phyloP scores from a whole-genome alignment of 2,797 vertebrate genomes.

The Cyprinodon diabolis region DNA sequence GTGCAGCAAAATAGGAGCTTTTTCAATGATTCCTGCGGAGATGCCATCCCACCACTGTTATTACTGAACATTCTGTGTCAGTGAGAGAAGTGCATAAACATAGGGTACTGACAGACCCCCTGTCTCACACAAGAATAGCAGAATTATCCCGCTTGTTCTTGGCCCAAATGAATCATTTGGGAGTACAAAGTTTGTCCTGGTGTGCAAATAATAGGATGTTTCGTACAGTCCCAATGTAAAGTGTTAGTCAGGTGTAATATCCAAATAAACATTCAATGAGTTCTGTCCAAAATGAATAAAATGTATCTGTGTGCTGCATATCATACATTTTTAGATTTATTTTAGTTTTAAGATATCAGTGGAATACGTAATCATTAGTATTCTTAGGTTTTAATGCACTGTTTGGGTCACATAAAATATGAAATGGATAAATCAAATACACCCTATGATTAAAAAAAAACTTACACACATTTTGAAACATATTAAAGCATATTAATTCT shows the following conservation, averaged over 20 bases:
- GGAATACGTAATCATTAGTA: background rate
- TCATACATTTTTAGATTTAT: background rate
- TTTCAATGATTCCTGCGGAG: slow-evolving; percentile 70
- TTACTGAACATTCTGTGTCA: slow-evolving; percentile 72
- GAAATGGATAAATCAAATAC: background rate
- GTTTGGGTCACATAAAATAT: background rate
- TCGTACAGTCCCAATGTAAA: slow-evolving; percentile 11
- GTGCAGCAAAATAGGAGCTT: slow-evolving; percentile 53
- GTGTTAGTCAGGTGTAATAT: background rate
- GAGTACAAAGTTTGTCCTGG: slow-evolving; percentile 27
- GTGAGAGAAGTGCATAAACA: slow-evolving; percentile 75
- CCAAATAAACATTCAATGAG: background rate
- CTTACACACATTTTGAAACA: background rate
- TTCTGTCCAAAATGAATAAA: background rate
- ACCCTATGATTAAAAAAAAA: background rate
- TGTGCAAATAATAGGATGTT: slow-evolving; percentile 12
- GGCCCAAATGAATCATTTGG: slow-evolving; percentile 38
- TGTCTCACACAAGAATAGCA: slow-evolving; percentile 54
- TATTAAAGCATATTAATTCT: background rate
- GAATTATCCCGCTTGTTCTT: slow-evolving; percentile 53
- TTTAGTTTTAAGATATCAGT: background rate
- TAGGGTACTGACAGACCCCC: slow-evolving; percentile 67
- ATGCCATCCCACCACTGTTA: slow-evolving; percentile 73
- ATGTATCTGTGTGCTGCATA: background rate
- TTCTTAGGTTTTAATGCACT: background rate